Conservation (phyloP, 2,888 invertebrate genomes). For the Lithosia quadra region DNA sequence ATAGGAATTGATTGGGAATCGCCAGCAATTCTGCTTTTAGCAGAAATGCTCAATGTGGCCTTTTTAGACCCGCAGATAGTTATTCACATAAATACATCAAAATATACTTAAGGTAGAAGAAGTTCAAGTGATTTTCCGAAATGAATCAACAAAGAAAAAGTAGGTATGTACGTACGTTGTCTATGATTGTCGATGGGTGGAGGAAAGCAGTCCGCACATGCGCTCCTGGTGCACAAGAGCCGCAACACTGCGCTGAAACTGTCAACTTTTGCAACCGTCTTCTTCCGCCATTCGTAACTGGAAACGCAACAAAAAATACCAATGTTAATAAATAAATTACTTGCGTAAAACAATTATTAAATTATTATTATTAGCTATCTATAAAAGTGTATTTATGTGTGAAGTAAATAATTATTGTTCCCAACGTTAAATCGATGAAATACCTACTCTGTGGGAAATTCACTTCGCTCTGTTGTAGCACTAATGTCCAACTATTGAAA, state of each 20-base stretch:
- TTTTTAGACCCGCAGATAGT: too few relatives aligned
- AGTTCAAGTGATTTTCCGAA: not conserved
- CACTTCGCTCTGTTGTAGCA: constrained; percentile 45
- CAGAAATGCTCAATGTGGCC: too few relatives aligned
- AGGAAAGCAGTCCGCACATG: not conserved
- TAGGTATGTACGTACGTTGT: constrained; percentile 10
- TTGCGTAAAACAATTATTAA: constrained; percentile 46
- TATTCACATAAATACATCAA: too few relatives aligned
- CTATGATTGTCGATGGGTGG: not conserved
- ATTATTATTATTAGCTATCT: constrained; percentile 50
- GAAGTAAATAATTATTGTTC: constrained; percentile 54
- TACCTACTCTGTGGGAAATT: constrained; percentile 72
- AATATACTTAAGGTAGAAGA: too few relatives aligned
- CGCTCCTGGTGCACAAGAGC: not conserved
- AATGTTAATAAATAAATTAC: constrained; percentile 42
- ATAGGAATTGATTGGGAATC: too few relatives aligned
- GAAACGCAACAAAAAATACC: constrained; percentile 57
- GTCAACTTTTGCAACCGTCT: constrained; percentile 11
- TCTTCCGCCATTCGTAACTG: constrained; percentile 47
- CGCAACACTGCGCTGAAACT: not conserved
- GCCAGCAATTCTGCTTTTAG: too few relatives aligned
- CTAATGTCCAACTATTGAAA: not conserved
- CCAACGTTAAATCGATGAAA: constrained; percentile 54
- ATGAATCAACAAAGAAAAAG: not conserved
- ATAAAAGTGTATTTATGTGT: constrained; percentile 56